Conservation (phyloP, 1,140 invertebrate genomes). For the Penaeus japonicus region DNA sequence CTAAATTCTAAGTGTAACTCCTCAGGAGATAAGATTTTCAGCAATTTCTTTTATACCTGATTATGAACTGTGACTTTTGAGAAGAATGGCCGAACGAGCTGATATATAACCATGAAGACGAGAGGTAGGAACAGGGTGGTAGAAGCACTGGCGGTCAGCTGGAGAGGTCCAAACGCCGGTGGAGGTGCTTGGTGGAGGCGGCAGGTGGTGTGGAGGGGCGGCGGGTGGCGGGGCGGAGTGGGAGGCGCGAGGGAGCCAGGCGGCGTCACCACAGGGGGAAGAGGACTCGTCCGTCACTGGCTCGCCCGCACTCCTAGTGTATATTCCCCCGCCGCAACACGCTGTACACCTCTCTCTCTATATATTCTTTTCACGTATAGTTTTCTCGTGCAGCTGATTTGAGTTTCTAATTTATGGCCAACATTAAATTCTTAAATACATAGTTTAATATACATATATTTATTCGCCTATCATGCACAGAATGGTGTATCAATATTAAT, state of each 20-base stretch:
- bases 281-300: constrained; percentile 16
- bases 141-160: too few species aligned
- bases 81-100: too few species aligned
- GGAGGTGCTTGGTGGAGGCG: background rate
- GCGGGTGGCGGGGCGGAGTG: background rate
- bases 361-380: too few species aligned
- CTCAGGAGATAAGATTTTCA: constrained; percentile 48
- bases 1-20: constrained; percentile 40
- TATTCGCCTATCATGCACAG: too few species aligned
- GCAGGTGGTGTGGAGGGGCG: constrained; percentile 8
- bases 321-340: constrained; percentile 3
- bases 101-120: too few species aligned
- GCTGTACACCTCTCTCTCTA: background rate
- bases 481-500: too few species aligned
- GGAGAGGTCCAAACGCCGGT: too few species aligned
- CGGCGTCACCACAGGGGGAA: constrained; percentile 16
- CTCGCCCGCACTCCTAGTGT: background rate
- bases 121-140: too few species aligned
- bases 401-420: too few species aligned
- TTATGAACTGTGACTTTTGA: constrained; percentile 6
- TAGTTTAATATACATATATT: too few species aligned
- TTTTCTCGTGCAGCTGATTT: too few species aligned
- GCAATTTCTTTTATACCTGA: constrained; percentile 51
- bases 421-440: too few species aligned
- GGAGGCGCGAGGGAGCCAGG: background rate